phyloP scores from a whole-genome alignment of 1,140 invertebrate species.

The Dendrolimus kikuchii region DNA sequence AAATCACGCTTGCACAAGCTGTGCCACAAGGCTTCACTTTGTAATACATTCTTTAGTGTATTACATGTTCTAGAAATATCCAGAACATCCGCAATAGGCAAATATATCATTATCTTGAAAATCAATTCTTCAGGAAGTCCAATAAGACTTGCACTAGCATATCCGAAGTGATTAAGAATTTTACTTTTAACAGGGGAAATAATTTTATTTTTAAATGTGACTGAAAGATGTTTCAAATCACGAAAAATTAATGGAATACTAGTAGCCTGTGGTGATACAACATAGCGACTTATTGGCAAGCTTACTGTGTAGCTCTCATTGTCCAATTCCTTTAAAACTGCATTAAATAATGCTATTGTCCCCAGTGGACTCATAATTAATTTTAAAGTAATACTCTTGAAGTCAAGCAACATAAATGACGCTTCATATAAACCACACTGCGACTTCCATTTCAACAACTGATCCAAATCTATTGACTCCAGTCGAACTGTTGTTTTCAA shows the following conservation, averaged over 20 bases:
- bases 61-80: slow-evolving; percentile 41
- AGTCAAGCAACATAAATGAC: slow-evolving; percentile 37
- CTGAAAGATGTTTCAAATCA: slow-evolving; percentile 43
- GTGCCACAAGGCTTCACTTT: slow-evolving; percentile 46
- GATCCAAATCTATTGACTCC: slow-evolving; percentile 17
- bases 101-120: slow-evolving; percentile 35
- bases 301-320: slow-evolving; percentile 49
- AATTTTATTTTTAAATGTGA: slow-evolving; percentile 46
- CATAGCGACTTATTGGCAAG: slow-evolving; percentile 41
- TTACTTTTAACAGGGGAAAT: slow-evolving; percentile 46
- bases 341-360: slow-evolving; percentile 36
- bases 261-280: slow-evolving; percentile 35
- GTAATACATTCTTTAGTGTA: slow-evolving; percentile 26
- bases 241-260: slow-evolving; percentile 47
- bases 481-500: slow-evolving; percentile 12
- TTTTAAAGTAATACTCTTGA: slow-evolving; percentile 29
- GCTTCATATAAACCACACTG: slow-evolving; percentile 32
- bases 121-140: slow-evolving; percentile 56
- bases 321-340: slow-evolving; percentile 36
- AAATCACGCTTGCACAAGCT: slow-evolving; percentile 46
- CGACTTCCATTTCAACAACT: slow-evolving; percentile 30
- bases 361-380: slow-evolving; percentile 45
- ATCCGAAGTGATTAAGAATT: slow-evolving; percentile 44
- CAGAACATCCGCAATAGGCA: slow-evolving; percentile 35
- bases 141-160: slow-evolving; percentile 53